Evolutionary conservation across 2,113 vertebrate genomes (phyloP), one percentile per base, ranked within the genome.

Genomic region (Romanogobio albipinnatus): DNA sequence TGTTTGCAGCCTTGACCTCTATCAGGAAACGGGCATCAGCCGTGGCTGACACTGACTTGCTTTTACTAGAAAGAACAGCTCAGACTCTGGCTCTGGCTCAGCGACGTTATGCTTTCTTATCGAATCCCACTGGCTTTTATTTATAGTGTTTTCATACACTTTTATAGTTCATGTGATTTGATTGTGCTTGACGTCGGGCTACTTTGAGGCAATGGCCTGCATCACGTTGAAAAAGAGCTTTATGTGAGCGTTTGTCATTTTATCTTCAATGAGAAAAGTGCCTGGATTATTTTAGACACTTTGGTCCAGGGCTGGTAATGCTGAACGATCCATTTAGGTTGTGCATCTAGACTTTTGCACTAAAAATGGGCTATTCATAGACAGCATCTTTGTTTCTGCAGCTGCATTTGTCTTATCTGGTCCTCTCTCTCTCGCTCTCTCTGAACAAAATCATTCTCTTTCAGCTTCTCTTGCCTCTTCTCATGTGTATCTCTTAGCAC

Each of bases 361-460:
- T 87, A 73, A 70, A 86, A 79, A 83, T 14, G 33, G 49, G 59
- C 74, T 76, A 77, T 86, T 87, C 26, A 87, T 74, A 86, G 83
- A 39, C 43, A 15, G 79, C 14, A 15, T 14, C 82, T 80, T 74
- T 76, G 73, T 85, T 59, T 88, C 75, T 19, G 15, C 9, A 71
- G 79, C 39, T 80, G 36, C 68, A 79, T 59, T 75, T 51, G 78
- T 87, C 79, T 29, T 85, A 15, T 83, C 86, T 84, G 59, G 58
- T 14, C 59, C 24, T 83, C 76, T 83, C 78, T 78, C 81, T 62
- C 79, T 49, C 22, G 79, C 76, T 83, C 81, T 78, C 81, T 62
- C 76, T 33, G 22, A 82, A 56, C 47, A 13, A 68, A 71, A 82
- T 81, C n/a, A 56, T 49, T 51, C 22, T 51, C 26, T 85, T 51